These are phyloP conservation scores for Noctua fimbriata DNA, from an alignment of 2,888 invertebrate genomes.

Conservation along the genomic window DNA sequence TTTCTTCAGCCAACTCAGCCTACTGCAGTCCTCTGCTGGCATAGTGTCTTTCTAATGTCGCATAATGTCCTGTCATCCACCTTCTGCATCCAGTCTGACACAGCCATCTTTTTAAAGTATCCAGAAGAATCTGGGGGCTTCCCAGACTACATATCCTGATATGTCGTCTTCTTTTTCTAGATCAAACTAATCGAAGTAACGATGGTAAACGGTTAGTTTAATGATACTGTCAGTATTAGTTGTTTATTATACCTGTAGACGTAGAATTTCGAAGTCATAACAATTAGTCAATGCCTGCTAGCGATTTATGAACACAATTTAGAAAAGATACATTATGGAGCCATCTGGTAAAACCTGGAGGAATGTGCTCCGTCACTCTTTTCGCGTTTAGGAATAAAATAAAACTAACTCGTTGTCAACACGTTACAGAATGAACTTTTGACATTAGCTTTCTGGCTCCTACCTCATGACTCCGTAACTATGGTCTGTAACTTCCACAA, in stretches of 20 bases:
- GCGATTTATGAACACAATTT: constrained; percentile 30
- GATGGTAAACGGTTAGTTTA: neutral
- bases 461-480: neutral
- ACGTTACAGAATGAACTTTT: neutral
- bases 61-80: neutral
- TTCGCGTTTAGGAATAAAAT: neutral
- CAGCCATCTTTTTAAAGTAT: neutral
- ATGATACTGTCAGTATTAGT: neutral
- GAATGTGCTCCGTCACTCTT: neutral
- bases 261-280: constrained; percentile 2
- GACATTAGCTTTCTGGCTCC: neutral
- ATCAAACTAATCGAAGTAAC: neutral
- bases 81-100: neutral
- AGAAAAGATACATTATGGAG: constrained; percentile 10
- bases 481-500: neutral
- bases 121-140: neutral
- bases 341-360: constrained; percentile 25
- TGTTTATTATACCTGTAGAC: neutral
- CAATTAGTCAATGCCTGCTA: constrained; percentile 34
- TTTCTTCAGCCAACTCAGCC: neutral
- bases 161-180: neutral
- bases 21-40: neutral
- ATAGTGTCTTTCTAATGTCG: neutral
- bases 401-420: neutral
- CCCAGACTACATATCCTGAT: neutral